Conservation (phyloP, 2,797 vertebrate genomes). For the Limnodromus scolopaceus region DNA sequence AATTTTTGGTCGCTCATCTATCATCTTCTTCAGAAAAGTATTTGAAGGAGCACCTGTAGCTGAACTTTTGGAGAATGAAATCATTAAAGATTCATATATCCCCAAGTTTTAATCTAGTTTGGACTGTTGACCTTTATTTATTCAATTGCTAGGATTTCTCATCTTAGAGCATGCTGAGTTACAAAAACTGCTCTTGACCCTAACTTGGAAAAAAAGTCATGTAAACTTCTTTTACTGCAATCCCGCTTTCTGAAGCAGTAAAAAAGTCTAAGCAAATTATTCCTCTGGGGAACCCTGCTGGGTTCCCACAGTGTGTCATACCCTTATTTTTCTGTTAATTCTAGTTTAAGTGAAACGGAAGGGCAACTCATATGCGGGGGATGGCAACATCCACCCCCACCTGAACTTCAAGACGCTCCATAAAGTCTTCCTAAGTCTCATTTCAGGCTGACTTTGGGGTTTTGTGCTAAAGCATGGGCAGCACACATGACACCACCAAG, state of each 20-base stretch:
- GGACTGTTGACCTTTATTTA: slow-evolving; percentile 46
- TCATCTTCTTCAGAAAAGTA: not conserved
- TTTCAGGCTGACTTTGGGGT: not conserved
- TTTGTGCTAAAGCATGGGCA: not conserved
- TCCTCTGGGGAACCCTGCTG: not conserved
- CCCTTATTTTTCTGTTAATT: not conserved
- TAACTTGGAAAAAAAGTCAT: not conserved
- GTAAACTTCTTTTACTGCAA: not conserved
- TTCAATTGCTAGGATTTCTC: not conserved
- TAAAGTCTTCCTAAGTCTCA: not conserved
- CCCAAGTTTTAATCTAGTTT: not conserved
- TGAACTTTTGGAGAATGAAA: slow-evolving; percentile 6
- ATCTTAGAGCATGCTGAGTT: not conserved
- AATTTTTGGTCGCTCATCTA: not conserved
- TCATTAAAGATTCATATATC: slow-evolving; percentile 33
- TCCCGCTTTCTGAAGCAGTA: not conserved
- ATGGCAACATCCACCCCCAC: not conserved
- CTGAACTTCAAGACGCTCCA: not conserved
- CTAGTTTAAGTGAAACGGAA: not conserved
- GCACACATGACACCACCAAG: not conserved
- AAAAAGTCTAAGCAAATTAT: not conserved
- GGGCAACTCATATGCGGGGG: not conserved
- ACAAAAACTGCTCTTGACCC: not conserved
- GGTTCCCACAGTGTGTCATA: not conserved
- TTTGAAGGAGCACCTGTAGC: not conserved